Evolutionary conservation across 2,113 vertebrate species (phyloP), one percentile per base, ranked within the genome.

Genomic region (Caranx ignobilis): DNA sequence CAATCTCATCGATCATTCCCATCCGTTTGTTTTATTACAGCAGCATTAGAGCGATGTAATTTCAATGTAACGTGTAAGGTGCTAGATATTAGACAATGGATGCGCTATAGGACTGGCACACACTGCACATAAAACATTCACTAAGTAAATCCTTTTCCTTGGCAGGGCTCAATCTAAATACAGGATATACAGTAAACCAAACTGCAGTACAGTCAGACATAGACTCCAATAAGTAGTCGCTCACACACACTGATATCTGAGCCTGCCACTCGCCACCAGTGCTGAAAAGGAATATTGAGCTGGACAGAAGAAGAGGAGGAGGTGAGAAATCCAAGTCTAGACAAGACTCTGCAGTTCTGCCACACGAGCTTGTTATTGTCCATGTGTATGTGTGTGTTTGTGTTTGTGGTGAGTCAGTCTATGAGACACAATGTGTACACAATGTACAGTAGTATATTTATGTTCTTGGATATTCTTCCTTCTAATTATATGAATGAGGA

Each of bases 261-360:
- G 75, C 68, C 41, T 61, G 79, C 1, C 0, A 41, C 41, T 57
- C 13, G n/a, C 59, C 63, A 75, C 61, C 41, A 32, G 71, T 66
- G 82, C 65, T 77, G 67, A 76, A 77, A 66, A 47, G 69, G 39
- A 83, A 84, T 75, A 82, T 63, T 32, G 75, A 91, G 77, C 47
- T 5, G 88, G 77, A 90, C 89, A 89, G 81, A 84, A 81, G 83
- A 79, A 66, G 89, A 85, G 89, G 91, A 85, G 87, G 90, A 87
- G 83, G 90, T 88, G 92, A 87, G 81, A 87, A 80, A 71, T 43
- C 63, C 9, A 59, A 2, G 90, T 88, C 88, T 89, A 86, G 88
- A 91, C 90, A 18, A 68, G 59, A 82, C 71, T 72, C 67, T 85
- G 73, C 75, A 82, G 83, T 74, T 82, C 67, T 76, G 81, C 48